Evolutionary conservation across 2,797 vertebrate genomes (phyloP), one percentile per base, ranked within the genome.

Genomic region (Malacoctenus gilli): DNA sequence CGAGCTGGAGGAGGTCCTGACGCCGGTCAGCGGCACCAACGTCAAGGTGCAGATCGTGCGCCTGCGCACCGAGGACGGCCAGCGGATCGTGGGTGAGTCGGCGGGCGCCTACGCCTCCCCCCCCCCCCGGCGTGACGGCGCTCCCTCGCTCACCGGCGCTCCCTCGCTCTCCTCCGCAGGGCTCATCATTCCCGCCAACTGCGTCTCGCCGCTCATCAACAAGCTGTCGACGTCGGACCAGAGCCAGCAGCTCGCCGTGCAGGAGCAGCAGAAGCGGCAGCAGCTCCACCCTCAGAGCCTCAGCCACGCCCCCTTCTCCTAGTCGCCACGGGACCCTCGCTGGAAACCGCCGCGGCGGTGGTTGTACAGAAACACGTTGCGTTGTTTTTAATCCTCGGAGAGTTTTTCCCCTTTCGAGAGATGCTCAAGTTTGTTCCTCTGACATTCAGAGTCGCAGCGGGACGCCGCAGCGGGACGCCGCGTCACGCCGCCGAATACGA

Each of bases 11-110:
- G 95, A 94, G 0, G 96, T 99, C 4, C 90, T 99, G 1, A 94
- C 95, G 1, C 97, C 97, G 0, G 95, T 98, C 85, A 96, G 96
- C 0, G 97, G 97, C 57, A 93, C 94, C 34, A 98, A 98, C 1
- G 95, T 99, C 8, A 99, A 99, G 73, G 98, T 99, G 93, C 97
- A 99, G 59, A 98, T 99, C 0, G 96, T 99, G 3, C 95, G 96
- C 3, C 91, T 99, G 5, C 83, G 95, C 79, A 96, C 97, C 0
- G 97, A 98, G 61, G 97, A 99, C 0, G 96, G 94, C 13, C 97
- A 99, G 75, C 94, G 97, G 77, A 98, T 99, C 20, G 97, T 99
- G 34, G 97, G 97, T 97, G 41, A 88, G 95, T 82, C 23, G 6
- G 25, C 25, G 6, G 25, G 5, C 25, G 4, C 30, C 30, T 10